phyloP scores from a whole-genome alignment of 1,140 invertebrate species.

The Ditylenchus dipsaci region DNA sequence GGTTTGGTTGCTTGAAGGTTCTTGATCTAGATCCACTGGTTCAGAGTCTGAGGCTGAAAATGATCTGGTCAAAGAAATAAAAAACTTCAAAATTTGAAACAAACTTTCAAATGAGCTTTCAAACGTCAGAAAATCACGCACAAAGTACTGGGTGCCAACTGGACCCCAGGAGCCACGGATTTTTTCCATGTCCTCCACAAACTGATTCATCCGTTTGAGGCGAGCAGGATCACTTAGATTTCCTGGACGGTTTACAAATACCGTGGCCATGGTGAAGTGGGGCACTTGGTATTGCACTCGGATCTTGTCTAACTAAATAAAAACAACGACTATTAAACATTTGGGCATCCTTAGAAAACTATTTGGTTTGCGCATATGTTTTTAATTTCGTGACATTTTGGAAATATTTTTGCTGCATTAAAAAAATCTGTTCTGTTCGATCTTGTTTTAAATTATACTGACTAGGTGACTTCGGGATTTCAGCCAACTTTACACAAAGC shows the following conservation, averaged over 20 bases:
- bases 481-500: too few relatives aligned
- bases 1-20: neutral
- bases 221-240: conserved; percentile 51
- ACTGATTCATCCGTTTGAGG: conserved; percentile 42
- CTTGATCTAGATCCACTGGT: neutral
- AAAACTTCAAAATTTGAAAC: conserved; percentile 9
- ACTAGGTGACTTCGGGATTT: too few relatives aligned
- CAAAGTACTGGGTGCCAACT: conserved; percentile 55
- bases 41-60: too few relatives aligned
- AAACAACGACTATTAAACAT: neutral
- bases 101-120: conserved; percentile 38
- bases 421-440: too few relatives aligned
- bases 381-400: neutral
- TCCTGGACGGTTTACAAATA: conserved; percentile 54
- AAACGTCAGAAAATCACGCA: conserved; percentile 51
- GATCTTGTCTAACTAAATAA: conserved; percentile 45
- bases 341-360: conserved; percentile 4
- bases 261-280: conserved; percentile 55
- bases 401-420: neutral
- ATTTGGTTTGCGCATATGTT: neutral
- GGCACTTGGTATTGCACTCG: conserved; percentile 56
- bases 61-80: too few relatives aligned
- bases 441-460: too few relatives aligned
- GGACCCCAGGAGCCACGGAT: conserved; percentile 51
- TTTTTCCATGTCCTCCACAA: conserved; percentile 50